Base-by-base conservation (phyloP, 1,140 invertebrate genomes). In the Tenebrio molitor region DNA sequence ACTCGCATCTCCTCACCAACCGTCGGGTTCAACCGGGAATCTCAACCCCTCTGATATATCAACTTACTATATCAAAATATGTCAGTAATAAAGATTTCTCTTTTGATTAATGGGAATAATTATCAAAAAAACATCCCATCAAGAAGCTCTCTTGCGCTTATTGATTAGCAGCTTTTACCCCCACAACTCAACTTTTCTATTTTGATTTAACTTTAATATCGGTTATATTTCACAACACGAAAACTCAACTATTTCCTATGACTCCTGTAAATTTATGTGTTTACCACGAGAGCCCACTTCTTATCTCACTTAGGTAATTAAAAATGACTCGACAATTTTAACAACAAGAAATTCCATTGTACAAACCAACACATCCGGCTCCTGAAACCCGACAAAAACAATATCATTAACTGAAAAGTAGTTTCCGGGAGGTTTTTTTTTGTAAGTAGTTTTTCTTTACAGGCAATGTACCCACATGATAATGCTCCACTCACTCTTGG, bases 171-270 rank as follows among this genome's bases (percentile, higher is more conserved):
- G 23, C 50, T 58, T 50, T 50, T 29, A 58, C 23, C n/a, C 23
- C 29, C 12, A n/a, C 50, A 58, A 58, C 7, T 58, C 50, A 58
- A 21, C 44, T 58, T 21, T 58, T 58, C 23, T 58, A 17, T 29
- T 58, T 58, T 58, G 50, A 58, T 58, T 58, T 58, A 58, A 58
- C 23, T 58, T 58, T 58, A 58, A 58, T 58, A 58, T 7, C 50
- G 4, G 12, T 14, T 12, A 58, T 58, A 53, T 53, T 53, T 53
- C 46, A 53, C 23, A 53, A 10, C 10, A 53, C 16, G 1, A 58
- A 58, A 58, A 58, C 23, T 14, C 50, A 58, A 34, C 21, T 21
- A 25, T 58, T 15, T 39, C 36, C 3, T n/a, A 39, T 39, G 2
- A n/a, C 4, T 2, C n/a, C 4, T 29, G 8, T 29, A 39, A 39